Percentiles rank a stretch among this genome's conserved stretches.
These are phyloP conservation scores for Halocynthia aurantium DNA, from an alignment of 23 tunicate species.

Conservation along the genomic window DNA sequence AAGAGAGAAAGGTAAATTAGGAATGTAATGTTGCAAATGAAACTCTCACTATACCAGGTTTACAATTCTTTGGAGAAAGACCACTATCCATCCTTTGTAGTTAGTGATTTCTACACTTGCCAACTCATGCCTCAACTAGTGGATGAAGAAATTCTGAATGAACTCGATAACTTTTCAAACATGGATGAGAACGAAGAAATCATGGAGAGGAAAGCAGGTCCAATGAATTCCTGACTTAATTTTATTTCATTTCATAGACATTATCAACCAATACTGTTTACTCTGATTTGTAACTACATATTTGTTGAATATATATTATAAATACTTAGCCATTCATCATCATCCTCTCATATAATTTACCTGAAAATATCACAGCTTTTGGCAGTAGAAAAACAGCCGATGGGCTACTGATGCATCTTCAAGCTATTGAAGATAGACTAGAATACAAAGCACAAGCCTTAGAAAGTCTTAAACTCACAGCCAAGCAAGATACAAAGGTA, in stretches of 20 bases:
- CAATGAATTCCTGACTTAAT: too few relatives aligned
- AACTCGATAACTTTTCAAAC: too few relatives aligned
- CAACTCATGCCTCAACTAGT: slow-evolving; percentile 70
- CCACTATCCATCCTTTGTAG: slow-evolving; percentile 87
- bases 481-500: slow-evolving; percentile 59
- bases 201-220: too few relatives aligned
- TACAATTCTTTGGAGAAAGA: slow-evolving; percentile 58
- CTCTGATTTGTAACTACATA: too few relatives aligned
- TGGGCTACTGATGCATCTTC: slow-evolving; percentile 28
- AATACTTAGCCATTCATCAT: too few relatives aligned
- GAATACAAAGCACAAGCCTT: slow-evolving; percentile 94
- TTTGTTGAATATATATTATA: too few relatives aligned
- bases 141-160: slow-evolving; percentile 6
- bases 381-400: slow-evolving; percentile 28
- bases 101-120: slow-evolving; percentile 64
- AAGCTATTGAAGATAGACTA: slow-evolving; percentile 53
- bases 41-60: slow-evolving; percentile 20
- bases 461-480: slow-evolving; percentile 38
- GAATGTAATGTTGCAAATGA: not conserved
- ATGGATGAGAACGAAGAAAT: too few relatives aligned
- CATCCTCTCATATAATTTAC: too few relatives aligned
- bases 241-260: not conserved
- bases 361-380: slow-evolving; percentile 19
- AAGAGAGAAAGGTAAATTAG: too few relatives aligned
- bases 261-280: too few relatives aligned